Evolutionary conservation across 2,797 vertebrate species (phyloP).

Genomic region (Ispidina lecontei): DNA sequence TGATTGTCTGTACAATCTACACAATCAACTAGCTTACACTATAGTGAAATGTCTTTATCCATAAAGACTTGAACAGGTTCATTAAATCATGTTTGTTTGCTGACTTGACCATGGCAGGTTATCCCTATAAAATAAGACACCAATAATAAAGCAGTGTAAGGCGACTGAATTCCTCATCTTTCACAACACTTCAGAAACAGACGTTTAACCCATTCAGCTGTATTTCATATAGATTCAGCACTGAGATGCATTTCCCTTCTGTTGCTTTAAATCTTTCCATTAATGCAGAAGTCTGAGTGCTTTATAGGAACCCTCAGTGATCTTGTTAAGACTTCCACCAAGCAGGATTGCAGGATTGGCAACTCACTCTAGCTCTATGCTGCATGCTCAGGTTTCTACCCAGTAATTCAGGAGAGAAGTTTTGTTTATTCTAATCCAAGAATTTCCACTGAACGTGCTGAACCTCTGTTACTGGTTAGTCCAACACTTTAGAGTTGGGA

Average conservation of each 20-base stretch:
- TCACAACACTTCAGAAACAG: background rate
- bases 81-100: background rate
- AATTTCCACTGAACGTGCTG: background rate
- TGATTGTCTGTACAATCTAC: background rate
- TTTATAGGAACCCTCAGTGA: background rate
- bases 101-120: background rate
- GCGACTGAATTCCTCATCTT: background rate
- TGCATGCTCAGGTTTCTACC: background rate
- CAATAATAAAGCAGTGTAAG: background rate
- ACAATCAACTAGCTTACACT: background rate
- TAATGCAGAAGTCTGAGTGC: background rate
- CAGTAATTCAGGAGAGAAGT: background rate
- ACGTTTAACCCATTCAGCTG: background rate
- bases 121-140: background rate
- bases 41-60: background rate
- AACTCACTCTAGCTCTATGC: background rate
- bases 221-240: background rate
- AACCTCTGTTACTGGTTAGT: background rate
- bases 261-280: background rate
- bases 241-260: background rate
- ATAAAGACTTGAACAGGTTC: background rate
- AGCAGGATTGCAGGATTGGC: background rate
- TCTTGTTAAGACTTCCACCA: accelerated
- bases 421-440: background rate
- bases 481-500: background rate